Evolutionary conservation across 2,797 vertebrate species (phyloP).

Genomic region (Xenentodon cancila): DNA sequence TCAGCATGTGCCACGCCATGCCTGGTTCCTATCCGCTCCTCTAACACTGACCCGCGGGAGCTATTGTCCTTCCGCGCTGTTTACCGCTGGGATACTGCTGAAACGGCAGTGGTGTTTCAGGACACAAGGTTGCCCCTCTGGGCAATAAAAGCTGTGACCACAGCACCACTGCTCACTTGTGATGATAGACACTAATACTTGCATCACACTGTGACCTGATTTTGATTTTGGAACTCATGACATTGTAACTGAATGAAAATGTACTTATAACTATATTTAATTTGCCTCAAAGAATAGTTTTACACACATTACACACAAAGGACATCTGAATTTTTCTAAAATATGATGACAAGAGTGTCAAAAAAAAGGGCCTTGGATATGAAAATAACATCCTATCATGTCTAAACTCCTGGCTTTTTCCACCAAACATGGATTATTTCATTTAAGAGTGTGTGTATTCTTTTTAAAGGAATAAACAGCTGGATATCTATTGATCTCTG

Average conservation of each 20-base stretch:
- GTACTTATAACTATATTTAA: not conserved
- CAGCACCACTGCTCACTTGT: not conserved
- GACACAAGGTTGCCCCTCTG: conserved; percentile 41
- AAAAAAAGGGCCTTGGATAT: too few relatives aligned
- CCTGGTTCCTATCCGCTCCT: conserved; percentile 25
- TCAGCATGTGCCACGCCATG: conserved; percentile 63
- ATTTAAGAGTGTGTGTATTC: not conserved
- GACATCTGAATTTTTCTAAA: too few relatives aligned
- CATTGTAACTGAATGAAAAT: not conserved
- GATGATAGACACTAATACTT: not conserved
- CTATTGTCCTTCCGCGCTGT: conserved; percentile 69
- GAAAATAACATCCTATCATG: too few relatives aligned
- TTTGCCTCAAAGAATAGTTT: not conserved
- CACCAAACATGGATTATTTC: too few relatives aligned
- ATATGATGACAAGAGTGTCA: too few relatives aligned
- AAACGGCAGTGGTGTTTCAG: conserved; percentile 54
- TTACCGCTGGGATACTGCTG: conserved; percentile 67
- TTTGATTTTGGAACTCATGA: not conserved
- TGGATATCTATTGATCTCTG: not conserved
- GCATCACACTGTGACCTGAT: not conserved
- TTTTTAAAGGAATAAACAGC: not conserved
- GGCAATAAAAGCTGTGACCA: conserved; percentile 17
- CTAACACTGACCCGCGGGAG: conserved; percentile 27
- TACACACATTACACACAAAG: too few relatives aligned
- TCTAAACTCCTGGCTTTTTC: too few relatives aligned